Percentiles rank a stretch among this genome's conserved stretches.
Evolutionary conservation across 2,888 invertebrate species (phyloP).

Genomic region (Camptogramma bilineatum): DNA sequence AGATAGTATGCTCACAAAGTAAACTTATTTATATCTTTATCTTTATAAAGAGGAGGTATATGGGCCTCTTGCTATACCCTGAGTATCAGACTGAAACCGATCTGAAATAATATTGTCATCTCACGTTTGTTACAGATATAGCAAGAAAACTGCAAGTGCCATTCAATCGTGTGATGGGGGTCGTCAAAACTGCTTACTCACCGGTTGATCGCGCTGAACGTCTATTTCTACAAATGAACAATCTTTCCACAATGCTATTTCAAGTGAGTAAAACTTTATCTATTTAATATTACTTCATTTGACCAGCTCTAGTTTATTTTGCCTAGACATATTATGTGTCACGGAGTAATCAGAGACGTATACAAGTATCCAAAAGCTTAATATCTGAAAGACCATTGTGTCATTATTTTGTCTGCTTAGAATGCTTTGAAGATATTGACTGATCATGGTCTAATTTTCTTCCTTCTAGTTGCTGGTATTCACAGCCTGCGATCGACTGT

Average conservation of each 20-base stretch:
- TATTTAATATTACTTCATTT: not conserved
- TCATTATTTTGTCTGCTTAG: not conserved
- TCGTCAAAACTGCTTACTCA: slow-evolving; percentile 80
- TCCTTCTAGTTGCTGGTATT: slow-evolving; percentile 88
- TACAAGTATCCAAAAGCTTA: no score
- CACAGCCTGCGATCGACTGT: slow-evolving; percentile 88
- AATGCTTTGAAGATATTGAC: not conserved
- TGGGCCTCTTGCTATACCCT: no score
- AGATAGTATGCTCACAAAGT: no score
- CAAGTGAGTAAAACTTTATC: slow-evolving; percentile 78
- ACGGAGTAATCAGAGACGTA: no score
- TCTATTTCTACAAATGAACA: slow-evolving; percentile 88
- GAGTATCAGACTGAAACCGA: no score
- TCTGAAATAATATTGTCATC: no score
- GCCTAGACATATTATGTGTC: not conserved
- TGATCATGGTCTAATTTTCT: not conserved
- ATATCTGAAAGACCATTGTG: no score
- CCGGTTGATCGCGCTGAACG: slow-evolving; percentile 88
- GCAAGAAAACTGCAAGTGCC: slow-evolving; percentile 74
- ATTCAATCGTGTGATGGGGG: slow-evolving; percentile 51
- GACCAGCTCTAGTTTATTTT: not conserved
- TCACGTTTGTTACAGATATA: slow-evolving; percentile 56
- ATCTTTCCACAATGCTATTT: slow-evolving; percentile 89
- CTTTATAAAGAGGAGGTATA: no score
- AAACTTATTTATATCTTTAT: no score